phyloP scores from a whole-genome alignment of 2,113 vertebrate genomes.

The Tenebrosternarchus preto region DNA sequence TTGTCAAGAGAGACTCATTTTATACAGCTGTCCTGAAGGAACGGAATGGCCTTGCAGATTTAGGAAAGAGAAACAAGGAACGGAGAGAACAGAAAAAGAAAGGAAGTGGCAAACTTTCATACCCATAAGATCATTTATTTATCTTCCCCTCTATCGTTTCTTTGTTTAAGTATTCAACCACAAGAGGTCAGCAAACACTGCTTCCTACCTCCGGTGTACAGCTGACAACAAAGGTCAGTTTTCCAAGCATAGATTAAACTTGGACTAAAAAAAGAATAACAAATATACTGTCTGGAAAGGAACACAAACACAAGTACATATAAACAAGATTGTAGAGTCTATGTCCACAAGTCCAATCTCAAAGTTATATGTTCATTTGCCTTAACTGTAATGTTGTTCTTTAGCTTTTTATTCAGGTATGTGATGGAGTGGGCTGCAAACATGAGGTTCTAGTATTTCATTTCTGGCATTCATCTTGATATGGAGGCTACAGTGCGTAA shows the following conservation, averaged over 20 bases:
- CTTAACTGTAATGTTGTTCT: neutral
- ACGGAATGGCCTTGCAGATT: neutral
- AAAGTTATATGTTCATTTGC: neutral
- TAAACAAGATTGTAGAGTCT: neutral
- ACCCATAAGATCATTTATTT: no score
- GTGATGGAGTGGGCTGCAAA: neutral
- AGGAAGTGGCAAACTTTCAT: no score
- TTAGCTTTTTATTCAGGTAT: neutral
- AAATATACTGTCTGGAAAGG: no score
- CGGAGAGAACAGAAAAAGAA: no score
- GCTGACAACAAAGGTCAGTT: neutral
- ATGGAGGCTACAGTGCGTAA: neutral
- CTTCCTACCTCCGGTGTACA: neutral
- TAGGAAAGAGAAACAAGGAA: no score
- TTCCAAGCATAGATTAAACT: neutral
- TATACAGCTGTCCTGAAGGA: neutral
- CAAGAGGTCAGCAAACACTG: slow-evolving; percentile 32
- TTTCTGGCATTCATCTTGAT: slow-evolving; percentile 41
- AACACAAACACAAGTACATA: neutral
- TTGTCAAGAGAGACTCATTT: neutral
- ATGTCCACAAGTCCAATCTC: neutral
- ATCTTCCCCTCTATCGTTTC: neutral
- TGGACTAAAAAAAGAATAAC: no score
- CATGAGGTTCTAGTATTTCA: slow-evolving; percentile 34
- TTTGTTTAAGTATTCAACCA: slow-evolving; percentile 15